phyloP scores from a whole-genome alignment of 2,888 invertebrate species.

The Thera britannica region DNA sequence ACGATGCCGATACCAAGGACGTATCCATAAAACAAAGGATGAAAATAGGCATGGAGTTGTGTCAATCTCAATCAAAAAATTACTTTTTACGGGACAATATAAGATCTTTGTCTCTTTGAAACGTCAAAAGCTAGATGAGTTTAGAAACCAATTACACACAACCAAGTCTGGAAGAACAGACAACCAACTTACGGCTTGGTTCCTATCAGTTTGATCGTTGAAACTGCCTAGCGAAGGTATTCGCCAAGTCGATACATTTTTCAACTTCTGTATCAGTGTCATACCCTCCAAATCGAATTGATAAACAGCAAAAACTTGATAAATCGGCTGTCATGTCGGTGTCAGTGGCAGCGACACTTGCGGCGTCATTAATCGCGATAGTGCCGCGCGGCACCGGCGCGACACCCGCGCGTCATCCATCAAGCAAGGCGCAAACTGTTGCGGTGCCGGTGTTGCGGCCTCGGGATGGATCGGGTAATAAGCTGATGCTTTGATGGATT shows the following conservation, averaged over 20 bases:
- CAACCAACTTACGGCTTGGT: too few relatives aligned
- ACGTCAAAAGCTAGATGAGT: too few relatives aligned
- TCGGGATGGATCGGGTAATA: constrained; percentile 26
- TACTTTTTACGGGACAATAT: too few relatives aligned
- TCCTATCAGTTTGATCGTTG: too few relatives aligned
- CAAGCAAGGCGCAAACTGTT: constrained; percentile 22
- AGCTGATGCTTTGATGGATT: constrained; percentile 23
- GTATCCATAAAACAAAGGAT: not conserved
- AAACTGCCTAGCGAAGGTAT: too few relatives aligned
- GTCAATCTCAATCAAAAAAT: too few relatives aligned
- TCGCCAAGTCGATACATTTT: not conserved
- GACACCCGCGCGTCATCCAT: constrained; percentile 31
- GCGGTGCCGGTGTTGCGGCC: constrained; percentile 17
- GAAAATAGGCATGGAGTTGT: too few relatives aligned
- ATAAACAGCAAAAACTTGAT: constrained; percentile 35
- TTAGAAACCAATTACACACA: too few relatives aligned
- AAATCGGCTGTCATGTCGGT: constrained; percentile 28
- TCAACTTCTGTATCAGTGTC: constrained; percentile 11
- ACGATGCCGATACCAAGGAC: not conserved
- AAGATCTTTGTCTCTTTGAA: too few relatives aligned
- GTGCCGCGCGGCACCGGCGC: constrained; percentile 34
- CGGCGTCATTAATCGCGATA: constrained; percentile 37
- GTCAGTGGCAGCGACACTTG: constrained; percentile 30
- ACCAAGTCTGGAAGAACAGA: too few relatives aligned
- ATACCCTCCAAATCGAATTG: constrained; percentile 23